phyloP scores from a whole-genome alignment of 2,888 invertebrate species.

The Lasioglossum malachurum region DNA sequence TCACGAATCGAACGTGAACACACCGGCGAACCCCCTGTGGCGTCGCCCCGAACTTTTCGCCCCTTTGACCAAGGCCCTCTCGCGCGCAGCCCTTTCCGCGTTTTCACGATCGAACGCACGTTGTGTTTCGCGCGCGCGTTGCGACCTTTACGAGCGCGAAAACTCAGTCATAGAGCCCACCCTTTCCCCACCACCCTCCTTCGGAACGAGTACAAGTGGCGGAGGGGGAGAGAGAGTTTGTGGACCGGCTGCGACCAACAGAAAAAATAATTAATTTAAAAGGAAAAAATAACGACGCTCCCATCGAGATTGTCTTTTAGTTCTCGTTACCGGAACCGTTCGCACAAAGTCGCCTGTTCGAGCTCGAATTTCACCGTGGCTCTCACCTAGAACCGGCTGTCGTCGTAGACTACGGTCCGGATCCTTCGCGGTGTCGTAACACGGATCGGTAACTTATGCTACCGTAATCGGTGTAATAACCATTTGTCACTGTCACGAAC shows the following conservation, averaged over 20 bases:
- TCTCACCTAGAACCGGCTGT: not conserved
- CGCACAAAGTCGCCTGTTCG: not conserved
- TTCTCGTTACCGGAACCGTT: not conserved
- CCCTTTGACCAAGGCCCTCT: slow-evolving; percentile 11
- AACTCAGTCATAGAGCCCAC: not conserved
- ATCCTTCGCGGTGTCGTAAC: not conserved
- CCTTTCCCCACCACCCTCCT: not conserved
- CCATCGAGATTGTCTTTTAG: not conserved
- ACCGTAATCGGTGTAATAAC: slow-evolving; percentile 51
- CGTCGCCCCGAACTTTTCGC: slow-evolving; percentile 33
- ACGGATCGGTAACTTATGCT: slow-evolving; percentile 14
- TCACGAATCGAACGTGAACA: slow-evolving; percentile 60
- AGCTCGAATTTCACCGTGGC: not conserved
- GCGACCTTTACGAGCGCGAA: slow-evolving; percentile 63
- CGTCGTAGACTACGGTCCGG: not conserved
- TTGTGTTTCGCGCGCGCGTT: slow-evolving; percentile 68
- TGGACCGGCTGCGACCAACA: slow-evolving; percentile 22
- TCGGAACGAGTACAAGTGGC: not conserved
- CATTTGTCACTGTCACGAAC: slow-evolving; percentile 54
- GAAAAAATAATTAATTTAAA: slow-evolving; percentile 32
- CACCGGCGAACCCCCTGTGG: slow-evolving; percentile 32
- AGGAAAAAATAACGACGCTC: not conserved
- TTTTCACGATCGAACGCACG: slow-evolving; percentile 52
- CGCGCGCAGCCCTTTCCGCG: slow-evolving; percentile 14
- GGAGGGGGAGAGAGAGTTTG: not conserved